Percentiles rank a stretch among this genome's conserved stretches.
Conservation (phyloP, 2,113 vertebrate genomes). For the Oncorhynchus keta region DNA sequence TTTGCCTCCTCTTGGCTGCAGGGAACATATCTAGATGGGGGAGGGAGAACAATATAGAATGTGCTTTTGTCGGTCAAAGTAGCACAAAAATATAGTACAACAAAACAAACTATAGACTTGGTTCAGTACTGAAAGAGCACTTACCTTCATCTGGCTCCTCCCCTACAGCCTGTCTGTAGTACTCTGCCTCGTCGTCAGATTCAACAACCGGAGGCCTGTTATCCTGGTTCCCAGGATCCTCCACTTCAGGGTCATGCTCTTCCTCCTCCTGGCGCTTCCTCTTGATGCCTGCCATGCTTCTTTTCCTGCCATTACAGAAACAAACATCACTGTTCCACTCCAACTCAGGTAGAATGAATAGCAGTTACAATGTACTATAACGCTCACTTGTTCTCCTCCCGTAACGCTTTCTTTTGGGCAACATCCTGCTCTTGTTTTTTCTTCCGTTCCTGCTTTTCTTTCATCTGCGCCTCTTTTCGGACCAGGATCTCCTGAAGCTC, state of each 20-base stretch:
- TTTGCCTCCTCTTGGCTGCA: slow-evolving; percentile 53
- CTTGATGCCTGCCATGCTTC: slow-evolving; percentile 84
- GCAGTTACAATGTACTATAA: neutral
- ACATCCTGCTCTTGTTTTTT: slow-evolving; percentile 80
- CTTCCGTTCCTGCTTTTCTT: slow-evolving; percentile 70
- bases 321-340: neutral
- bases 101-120: no score
- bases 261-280: slow-evolving; percentile 51
- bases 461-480: slow-evolving; percentile 77
- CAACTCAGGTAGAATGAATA: neutral
- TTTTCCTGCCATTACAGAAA: slow-evolving; percentile 69
- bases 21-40: slow-evolving; percentile 74
- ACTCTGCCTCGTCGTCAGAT: slow-evolving; percentile 85
- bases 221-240: slow-evolving; percentile 80
- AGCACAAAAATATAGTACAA: no score
- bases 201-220: slow-evolving; percentile 45
- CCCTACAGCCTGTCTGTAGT: slow-evolving; percentile 88
- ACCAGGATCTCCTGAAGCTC: slow-evolving; percentile 80
- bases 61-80: no score
- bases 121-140: neutral
- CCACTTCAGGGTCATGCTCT: slow-evolving; percentile 77
- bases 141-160: slow-evolving; percentile 86
- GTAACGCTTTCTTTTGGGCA: slow-evolving; percentile 71
- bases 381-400: slow-evolving; percentile 75
- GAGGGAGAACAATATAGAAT: neutral